These are phyloP conservation scores for Caranx ignobilis DNA, from an alignment of 2,113 vertebrate genomes.

Conservation along the genomic window DNA sequence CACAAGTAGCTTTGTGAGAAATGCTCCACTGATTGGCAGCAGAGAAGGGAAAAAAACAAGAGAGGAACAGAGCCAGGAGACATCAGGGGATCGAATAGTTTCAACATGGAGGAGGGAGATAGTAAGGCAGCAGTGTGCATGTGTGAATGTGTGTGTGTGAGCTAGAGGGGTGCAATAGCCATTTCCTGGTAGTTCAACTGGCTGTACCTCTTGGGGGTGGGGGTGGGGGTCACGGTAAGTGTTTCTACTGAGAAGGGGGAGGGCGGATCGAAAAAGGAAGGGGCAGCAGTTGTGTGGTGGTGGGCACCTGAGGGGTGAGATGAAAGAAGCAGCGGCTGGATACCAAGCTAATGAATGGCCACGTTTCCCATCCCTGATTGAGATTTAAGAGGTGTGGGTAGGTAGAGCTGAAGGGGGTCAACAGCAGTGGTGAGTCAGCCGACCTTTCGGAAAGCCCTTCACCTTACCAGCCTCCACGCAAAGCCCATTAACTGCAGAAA, in stretches of 20 bases:
- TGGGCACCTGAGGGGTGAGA: slow-evolving; percentile 36
- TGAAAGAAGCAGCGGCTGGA: slow-evolving; percentile 69
- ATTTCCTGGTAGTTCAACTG: slow-evolving; percentile 35
- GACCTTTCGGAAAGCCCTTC: slow-evolving; percentile 74
- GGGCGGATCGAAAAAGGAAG: slow-evolving; percentile 23
- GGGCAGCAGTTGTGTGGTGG: not conserved
- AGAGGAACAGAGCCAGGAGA: slow-evolving; percentile 36
- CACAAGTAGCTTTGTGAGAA: slow-evolving; percentile 57
- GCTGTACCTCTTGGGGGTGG: slow-evolving; percentile 18
- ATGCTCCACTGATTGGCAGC: slow-evolving; percentile 63
- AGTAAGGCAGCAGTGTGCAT: slow-evolving; percentile 26
- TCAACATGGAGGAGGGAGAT: slow-evolving; percentile 34
- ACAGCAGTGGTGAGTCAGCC: slow-evolving; percentile 65
- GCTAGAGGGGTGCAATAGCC: slow-evolving; percentile 34
- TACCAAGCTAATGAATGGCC: slow-evolving; percentile 73
- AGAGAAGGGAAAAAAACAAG: slow-evolving; percentile 5
- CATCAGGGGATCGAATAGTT: slow-evolving; percentile 37
- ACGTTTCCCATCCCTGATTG: slow-evolving; percentile 64
- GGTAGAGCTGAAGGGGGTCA: slow-evolving; percentile 67
- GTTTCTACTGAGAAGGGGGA: slow-evolving; percentile 26
- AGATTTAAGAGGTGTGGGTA: slow-evolving; percentile 77
- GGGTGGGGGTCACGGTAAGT: slow-evolving; percentile 16
- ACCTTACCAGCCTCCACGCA: slow-evolving; percentile 53
- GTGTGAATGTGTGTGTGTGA: slow-evolving; percentile 21
- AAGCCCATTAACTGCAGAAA: slow-evolving; percentile 65